phyloP scores from a whole-genome alignment of 2,113 vertebrate species.

The Pyxicephalus adspersus region DNA sequence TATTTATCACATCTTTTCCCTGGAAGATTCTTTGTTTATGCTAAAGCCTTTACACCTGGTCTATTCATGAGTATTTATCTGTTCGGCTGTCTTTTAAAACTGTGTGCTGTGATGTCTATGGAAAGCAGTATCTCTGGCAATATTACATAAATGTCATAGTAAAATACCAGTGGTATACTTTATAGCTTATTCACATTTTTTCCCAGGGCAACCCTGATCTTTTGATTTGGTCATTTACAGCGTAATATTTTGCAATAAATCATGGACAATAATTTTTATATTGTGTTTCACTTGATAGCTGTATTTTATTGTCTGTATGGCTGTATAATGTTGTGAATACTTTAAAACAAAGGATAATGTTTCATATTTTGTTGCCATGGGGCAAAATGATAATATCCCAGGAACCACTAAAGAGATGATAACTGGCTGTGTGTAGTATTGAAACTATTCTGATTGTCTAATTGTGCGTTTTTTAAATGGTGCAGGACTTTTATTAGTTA shows the following conservation, averaged over 20 bases:
- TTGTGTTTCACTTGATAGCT: not conserved
- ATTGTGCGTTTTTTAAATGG: no score
- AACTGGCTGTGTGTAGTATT: no score
- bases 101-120: not conserved
- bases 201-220: not conserved
- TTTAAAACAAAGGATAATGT: not conserved
- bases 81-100: not conserved
- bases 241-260: not conserved
- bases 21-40: slow-evolving; percentile 12
- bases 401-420: no score
- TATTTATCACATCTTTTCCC: slow-evolving; percentile 23
- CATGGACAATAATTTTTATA: slow-evolving; percentile 15
- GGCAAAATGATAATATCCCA: no score
- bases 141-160: slow-evolving; percentile 24
- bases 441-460: no score
- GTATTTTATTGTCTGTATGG: slow-evolving; percentile 7
- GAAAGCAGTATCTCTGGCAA: slow-evolving; percentile 1
- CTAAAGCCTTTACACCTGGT: slow-evolving; percentile 33
- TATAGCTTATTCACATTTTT: slow-evolving; percentile 6
- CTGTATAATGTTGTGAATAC: not conserved
- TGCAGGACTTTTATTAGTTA: no score
- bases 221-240: slow-evolving; percentile 20
- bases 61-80: slow-evolving; percentile 28
- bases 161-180: slow-evolving; percentile 21
- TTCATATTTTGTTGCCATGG: not conserved